These are phyloP conservation scores for Arenaria interpres DNA, from an alignment of 2,113 vertebrate genomes.

Conservation along the genomic window DNA sequence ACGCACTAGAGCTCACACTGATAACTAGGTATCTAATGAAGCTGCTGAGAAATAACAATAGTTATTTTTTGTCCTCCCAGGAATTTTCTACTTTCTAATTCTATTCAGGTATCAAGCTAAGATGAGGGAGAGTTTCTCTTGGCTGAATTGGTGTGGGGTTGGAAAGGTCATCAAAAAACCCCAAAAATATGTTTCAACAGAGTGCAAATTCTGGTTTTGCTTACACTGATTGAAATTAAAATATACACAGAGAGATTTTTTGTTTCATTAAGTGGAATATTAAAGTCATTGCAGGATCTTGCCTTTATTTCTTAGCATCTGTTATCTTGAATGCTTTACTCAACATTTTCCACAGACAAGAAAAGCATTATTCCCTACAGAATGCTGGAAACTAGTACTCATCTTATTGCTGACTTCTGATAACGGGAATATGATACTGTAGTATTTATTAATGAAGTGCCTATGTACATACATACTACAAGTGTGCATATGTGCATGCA, in stretches of 20 bases:
- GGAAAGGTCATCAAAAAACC: background rate
- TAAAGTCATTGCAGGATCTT: background rate
- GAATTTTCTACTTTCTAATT: background rate
- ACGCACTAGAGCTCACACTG: background rate
- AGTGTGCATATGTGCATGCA: background rate
- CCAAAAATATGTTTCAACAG: background rate
- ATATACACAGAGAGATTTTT: background rate
- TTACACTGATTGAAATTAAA: background rate
- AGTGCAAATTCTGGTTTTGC: background rate
- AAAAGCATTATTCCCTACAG: background rate
- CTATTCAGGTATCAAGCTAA: background rate
- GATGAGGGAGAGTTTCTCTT: background rate
- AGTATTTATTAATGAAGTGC: background rate
- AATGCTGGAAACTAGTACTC: background rate
- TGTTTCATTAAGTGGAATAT: background rate
- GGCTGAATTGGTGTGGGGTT: background rate
- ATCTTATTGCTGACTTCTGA: background rate
- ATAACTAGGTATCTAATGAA: constrained; percentile 20
- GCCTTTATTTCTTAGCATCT: background rate
- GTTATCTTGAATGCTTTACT: background rate
- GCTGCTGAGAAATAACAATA: background rate
- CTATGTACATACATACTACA: background rate
- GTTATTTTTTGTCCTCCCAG: background rate
- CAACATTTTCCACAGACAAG: background rate
- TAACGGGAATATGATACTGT: background rate